phyloP scores from a whole-genome alignment of 2,888 invertebrate species.

The Archaeoteleia sp. region DNA sequence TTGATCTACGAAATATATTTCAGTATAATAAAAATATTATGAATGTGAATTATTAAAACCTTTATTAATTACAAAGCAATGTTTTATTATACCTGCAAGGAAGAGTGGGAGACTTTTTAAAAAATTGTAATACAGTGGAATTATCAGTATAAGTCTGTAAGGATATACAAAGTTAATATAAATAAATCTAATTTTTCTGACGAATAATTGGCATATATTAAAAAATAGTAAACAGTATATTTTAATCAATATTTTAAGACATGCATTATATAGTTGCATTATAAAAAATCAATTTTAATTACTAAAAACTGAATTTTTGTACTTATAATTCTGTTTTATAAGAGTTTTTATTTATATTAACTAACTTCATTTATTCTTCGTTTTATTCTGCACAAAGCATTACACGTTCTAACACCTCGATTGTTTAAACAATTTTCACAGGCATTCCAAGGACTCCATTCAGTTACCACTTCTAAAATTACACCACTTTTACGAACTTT shows the following conservation, averaged over 20 bases:
- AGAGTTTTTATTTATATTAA: neutral
- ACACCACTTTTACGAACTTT: slow-evolving; percentile 74
- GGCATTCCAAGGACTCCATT: slow-evolving; percentile 77
- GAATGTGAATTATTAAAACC: neutral
- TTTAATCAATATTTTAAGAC: too few relatives aligned
- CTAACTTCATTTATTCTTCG: slow-evolving; percentile 57
- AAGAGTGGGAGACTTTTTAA: slow-evolving; percentile 60
- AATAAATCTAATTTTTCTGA: too few relatives aligned
- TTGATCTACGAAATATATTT: slow-evolving; percentile 77
- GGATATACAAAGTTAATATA: too few relatives aligned
- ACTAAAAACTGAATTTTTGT: neutral
- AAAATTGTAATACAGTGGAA: slow-evolving; percentile 57
- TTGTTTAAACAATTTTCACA: slow-evolving; percentile 75
- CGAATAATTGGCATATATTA: too few relatives aligned
- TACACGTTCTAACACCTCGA: slow-evolving; percentile 72
- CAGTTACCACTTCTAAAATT: slow-evolving; percentile 75
- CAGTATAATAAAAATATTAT: too few relatives aligned
- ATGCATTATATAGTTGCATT: too few relatives aligned
- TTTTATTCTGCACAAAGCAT: slow-evolving; percentile 77
- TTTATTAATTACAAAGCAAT: slow-evolving; percentile 10
- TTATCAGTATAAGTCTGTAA: too few relatives aligned
- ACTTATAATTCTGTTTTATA: neutral
- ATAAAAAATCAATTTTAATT: too few relatives aligned
- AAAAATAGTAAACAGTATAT: too few relatives aligned
- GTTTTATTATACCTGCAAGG: slow-evolving; percentile 65